phyloP scores from a whole-genome alignment of 2,113 vertebrate genomes.

The Cyanistes caeruleus region DNA sequence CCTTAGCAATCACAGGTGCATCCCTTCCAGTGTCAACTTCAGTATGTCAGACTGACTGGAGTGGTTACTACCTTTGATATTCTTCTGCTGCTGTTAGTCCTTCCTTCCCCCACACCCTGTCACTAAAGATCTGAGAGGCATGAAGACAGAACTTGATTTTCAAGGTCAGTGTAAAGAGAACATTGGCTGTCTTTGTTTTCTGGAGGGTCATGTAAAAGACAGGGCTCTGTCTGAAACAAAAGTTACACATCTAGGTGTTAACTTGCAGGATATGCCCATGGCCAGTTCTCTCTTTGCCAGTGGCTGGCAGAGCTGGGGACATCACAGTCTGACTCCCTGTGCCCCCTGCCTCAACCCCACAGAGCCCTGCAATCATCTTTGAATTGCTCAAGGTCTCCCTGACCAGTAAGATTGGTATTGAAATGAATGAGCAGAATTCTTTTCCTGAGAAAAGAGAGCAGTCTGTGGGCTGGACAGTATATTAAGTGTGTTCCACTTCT shows the following conservation, averaged over 20 bases:
- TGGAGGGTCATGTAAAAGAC: neutral
- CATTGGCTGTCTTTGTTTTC: neutral
- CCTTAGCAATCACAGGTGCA: neutral
- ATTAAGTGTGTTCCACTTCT: neutral
- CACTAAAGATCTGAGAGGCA: fast-evolving
- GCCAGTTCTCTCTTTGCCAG: neutral
- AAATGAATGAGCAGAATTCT: neutral
- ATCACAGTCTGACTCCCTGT: neutral
- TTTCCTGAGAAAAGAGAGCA: neutral
- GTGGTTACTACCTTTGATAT: neutral
- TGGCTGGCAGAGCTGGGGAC: neutral
- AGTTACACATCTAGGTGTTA: neutral
- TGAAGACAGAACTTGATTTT: neutral
- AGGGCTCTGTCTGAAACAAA: neutral
- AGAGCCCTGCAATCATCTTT: neutral
- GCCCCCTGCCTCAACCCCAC: fast-evolving
- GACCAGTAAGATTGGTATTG: no score
- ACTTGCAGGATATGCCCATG: neutral
- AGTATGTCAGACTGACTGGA: neutral
- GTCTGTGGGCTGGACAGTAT: neutral
- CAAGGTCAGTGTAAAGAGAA: neutral
- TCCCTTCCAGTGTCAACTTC: neutral
- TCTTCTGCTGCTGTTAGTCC: neutral
- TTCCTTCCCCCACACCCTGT: neutral
- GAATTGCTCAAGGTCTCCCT: neutral